Evolutionary conservation across 2,113 vertebrate genomes (phyloP), one percentile per base, ranked within the genome.

Genomic region (Sakesphorus luctuosus): DNA sequence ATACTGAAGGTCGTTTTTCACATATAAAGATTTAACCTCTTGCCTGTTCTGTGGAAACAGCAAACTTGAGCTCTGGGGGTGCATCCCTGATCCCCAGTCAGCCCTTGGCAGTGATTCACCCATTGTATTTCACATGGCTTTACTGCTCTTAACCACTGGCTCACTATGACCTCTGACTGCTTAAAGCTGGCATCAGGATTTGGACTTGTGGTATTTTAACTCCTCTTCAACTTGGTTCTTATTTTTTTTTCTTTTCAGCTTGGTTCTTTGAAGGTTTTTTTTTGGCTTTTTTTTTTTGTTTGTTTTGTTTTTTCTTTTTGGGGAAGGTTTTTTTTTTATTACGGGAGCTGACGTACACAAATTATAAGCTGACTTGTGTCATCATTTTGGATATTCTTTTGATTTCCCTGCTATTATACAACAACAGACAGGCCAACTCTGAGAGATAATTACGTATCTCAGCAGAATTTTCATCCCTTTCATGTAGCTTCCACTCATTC

Each of bases 391-490:
- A 67, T 67, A 66, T 33, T 49, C 38, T 72, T 90, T 78, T 67
- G 43, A 71, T 86, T 96, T 93, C 63, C 7, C 47, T 71, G 21
- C 35, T 50, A 26, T 67, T 84, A 46, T 8, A 65, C 62, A 84
- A 71, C 33, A 91, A 74, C 0, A 3, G 59, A 33, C 47, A 90
- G 71, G 43, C 28, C 71, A 86, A 3, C 6, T 63, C 25, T n/a
- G 50, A 56, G 67, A 35, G 33, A 71, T 29, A 67, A 79, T 44
- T 59, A 19, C 15, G 8, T 7, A 33, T 38, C 8, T 85, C 82
- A 67, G 74, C 67, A 86, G 90, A 91, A 73, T 94, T 91, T 90
- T 77, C 35, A 62, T 71, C 28, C 10, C 21, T 88, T 88, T 93
- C 44, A 65, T 80, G 61, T 24, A 49, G 24, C 24, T 90, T 83